These are phyloP conservation scores for Elaeidobius kamerunicus DNA, from an alignment of 2,888 invertebrate species.

Conservation along the genomic window DNA sequence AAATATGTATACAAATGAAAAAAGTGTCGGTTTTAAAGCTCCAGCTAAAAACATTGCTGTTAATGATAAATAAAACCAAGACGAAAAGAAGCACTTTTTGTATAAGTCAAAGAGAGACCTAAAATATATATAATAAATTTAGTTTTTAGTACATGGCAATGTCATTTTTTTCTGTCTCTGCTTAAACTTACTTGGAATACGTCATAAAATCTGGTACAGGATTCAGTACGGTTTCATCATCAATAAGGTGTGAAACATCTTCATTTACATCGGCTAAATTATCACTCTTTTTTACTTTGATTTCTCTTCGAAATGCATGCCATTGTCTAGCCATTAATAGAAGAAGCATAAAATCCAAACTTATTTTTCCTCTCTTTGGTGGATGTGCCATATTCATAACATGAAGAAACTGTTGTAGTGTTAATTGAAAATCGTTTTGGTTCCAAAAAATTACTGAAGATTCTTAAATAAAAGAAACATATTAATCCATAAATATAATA, in stretches of 20 bases:
- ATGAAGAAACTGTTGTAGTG: slow-evolving; percentile 25
- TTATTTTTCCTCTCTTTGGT: slow-evolving; percentile 13
- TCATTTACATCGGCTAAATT: slow-evolving; percentile 22
- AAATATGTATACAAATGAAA: slow-evolving; percentile 23
- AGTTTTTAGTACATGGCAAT: no score
- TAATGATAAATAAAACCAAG: slow-evolving; percentile 23
- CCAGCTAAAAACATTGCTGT: slow-evolving; percentile 21
- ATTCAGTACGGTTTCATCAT: slow-evolving; percentile 13
- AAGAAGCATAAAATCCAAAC: slow-evolving; percentile 19
- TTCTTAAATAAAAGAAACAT: no score
- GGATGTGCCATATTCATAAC: slow-evolving; percentile 28
- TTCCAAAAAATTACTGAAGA: slow-evolving; percentile 22
- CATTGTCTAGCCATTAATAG: slow-evolving; percentile 20
- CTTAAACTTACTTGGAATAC: slow-evolving; percentile 20
- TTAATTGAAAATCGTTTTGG: slow-evolving; percentile 15
- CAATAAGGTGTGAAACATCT: slow-evolving; percentile 13
- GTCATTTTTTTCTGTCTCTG: no score
- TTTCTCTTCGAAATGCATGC: slow-evolving; percentile 13
- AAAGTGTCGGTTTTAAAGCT: slow-evolving; percentile 13
- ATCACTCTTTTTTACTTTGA: not conserved
- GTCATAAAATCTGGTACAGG: slow-evolving; percentile 30
- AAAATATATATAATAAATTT: no score
- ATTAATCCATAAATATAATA: no score
- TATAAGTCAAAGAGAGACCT: slow-evolving; percentile 19
- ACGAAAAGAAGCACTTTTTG: slow-evolving; percentile 14